Evolutionary conservation across 2,797 vertebrate genomes (phyloP).

Genomic region (Cossypha dichroa): DNA sequence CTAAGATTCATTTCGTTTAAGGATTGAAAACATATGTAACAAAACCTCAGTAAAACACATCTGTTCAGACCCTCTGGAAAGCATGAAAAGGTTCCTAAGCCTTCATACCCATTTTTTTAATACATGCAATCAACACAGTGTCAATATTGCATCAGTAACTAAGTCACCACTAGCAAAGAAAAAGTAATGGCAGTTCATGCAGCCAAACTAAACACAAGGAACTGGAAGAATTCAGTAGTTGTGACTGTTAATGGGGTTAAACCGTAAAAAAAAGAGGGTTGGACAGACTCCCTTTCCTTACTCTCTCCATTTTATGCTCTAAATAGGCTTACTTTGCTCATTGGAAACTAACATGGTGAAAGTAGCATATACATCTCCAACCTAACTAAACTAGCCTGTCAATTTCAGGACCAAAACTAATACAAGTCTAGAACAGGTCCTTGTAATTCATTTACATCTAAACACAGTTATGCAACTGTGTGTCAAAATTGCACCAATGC

Average conservation of each 20-base stretch:
- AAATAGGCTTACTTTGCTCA: background rate
- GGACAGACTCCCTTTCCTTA: background rate
- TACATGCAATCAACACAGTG: background rate
- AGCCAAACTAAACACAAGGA: background rate
- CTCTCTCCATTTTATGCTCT: background rate
- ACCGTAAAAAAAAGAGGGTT: background rate
- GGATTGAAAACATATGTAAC: background rate
- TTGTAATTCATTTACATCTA: background rate
- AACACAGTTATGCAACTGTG: background rate
- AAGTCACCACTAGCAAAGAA: background rate
- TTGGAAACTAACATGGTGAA: background rate
- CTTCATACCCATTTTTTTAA: background rate
- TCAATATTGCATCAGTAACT: background rate
- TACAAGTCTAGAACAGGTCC: background rate
- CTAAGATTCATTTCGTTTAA: background rate
- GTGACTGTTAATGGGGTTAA: background rate
- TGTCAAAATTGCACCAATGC: background rate
- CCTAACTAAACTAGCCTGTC: background rate
- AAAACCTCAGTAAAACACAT: background rate
- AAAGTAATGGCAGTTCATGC: background rate
- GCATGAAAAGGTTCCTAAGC: background rate
- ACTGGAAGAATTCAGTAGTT: background rate
- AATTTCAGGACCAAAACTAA: background rate
- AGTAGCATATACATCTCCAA: background rate
- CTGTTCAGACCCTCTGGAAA: background rate